Evolutionary conservation across 2,113 vertebrate species (phyloP).

Genomic region (Sinocyclocheilus grahami): DNA sequence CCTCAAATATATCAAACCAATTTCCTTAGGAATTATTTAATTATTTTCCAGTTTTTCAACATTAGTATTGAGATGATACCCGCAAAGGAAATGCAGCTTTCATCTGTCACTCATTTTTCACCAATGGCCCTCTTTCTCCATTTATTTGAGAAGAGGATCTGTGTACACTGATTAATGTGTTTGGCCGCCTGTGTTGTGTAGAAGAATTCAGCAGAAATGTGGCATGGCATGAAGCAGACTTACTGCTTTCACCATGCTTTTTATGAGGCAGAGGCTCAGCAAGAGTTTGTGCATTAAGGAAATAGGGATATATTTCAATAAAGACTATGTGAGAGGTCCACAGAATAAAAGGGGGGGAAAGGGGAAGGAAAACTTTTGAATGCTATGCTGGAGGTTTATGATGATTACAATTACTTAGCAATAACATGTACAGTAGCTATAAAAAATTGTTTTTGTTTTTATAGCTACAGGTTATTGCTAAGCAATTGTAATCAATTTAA

Average conservation of each 20-base stretch:
- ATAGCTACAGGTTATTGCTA: too few species aligned
- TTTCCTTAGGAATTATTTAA: background rate
- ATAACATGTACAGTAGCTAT: background rate
- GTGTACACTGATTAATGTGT: background rate
- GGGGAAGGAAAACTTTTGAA: background rate
- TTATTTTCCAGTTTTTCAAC: slow-evolving; percentile 10
- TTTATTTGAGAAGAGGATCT: slow-evolving; percentile 18
- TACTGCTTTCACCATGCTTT: slow-evolving; percentile 27
- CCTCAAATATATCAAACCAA: slow-evolving; percentile 21
- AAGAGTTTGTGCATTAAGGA: slow-evolving; percentile 27
- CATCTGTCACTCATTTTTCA: background rate
- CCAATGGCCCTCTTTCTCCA: too few species aligned
- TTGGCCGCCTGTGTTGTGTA: slow-evolving; percentile 25
- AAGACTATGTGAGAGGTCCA: background rate
- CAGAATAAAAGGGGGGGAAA: background rate
- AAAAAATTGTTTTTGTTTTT: background rate
- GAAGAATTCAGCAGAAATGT: slow-evolving; percentile 43
- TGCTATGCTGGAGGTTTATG: background rate
- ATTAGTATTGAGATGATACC: background rate
- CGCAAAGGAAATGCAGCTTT: background rate
- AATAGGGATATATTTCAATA: slow-evolving; percentile 6
- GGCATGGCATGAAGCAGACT: slow-evolving; percentile 34
- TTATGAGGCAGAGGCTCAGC: slow-evolving; percentile 34
- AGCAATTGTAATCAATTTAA: background rate
- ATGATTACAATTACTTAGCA: slow-evolving; percentile 11